A percentile compares a stretch with the other conserved stretches of the same genome.
Conservation (phyloP, 37 sponge, comb jelly and placozoan genomes). For the Ianthella basta region DNA sequence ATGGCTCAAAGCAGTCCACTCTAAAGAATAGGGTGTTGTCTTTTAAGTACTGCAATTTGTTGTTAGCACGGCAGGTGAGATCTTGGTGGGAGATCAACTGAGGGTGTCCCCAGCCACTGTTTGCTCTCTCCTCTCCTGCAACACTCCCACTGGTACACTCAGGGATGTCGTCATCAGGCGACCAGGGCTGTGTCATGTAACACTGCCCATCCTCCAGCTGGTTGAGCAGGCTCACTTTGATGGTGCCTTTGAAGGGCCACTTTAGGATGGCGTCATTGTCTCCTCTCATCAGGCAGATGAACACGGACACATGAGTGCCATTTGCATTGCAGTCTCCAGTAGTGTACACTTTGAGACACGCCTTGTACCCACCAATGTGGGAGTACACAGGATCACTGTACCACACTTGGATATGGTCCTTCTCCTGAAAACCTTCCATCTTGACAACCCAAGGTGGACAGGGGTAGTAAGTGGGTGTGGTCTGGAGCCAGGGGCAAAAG, state of each 20-base stretch:
- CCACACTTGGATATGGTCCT: constrained; percentile 24
- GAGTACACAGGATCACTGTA: constrained; percentile 52
- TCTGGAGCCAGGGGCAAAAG: constrained; percentile 30
- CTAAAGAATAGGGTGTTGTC: constrained; percentile 14
- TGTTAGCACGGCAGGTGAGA: not conserved
- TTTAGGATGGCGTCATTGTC: constrained; percentile 40
- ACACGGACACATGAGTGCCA: constrained; percentile 47
- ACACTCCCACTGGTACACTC: not conserved
- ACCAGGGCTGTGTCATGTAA: not conserved
- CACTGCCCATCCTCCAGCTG: constrained; percentile 40
- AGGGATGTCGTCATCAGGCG: not conserved
- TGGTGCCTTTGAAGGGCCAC: constrained; percentile 54
- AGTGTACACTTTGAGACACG: constrained; percentile 43
- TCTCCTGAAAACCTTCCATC: constrained; percentile 6
- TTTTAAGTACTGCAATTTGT: too few species aligned
- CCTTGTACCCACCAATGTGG: constrained; percentile 46
- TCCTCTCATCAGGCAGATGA: constrained; percentile 50
- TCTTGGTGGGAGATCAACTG: not conserved
- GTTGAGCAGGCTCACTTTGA: constrained; percentile 55
- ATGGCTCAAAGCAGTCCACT: too few species aligned
- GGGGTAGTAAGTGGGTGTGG: not conserved
- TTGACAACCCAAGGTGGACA: constrained; percentile 21
- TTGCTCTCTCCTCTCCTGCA: not conserved
- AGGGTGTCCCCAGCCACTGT: not conserved
- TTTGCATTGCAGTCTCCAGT: constrained; percentile 1